Evolutionary conservation across 1,140 invertebrate species (phyloP), one percentile per base, ranked within the genome.

Genomic region (Scaptodrosophila lebanonensis): DNA sequence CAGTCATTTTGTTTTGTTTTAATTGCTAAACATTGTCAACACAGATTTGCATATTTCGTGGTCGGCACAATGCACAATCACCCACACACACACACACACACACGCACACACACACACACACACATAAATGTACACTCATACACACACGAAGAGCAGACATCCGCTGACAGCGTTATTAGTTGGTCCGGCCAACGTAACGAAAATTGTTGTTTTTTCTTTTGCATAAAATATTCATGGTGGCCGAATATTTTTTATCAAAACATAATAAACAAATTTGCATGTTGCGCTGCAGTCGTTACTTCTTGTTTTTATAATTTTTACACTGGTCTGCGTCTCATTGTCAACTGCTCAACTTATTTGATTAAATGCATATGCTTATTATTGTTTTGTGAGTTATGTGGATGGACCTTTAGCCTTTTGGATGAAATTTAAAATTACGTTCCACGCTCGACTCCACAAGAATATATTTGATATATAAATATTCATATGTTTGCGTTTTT

Each of bases 211-310:
- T 18, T 36, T 63, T 63, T 50, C 49, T 44, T 69, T 66, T 56
- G 64, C 50, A 75, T 68, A 70, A 69, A 56, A 75, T 75, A 76
- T 75, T 75, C 70, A 75, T 70, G 66, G 50, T 69, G 50, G 40
- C 42, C 29, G 70, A 70, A 70, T 76, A 61, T 62, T 33, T 27
- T 72, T 75, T 76, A 71, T 76, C 66, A 75, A 66, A 76, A 66
- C 71, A 77, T 77, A 77, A 76, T 76, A 77, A 76, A 76, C 66
- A 76, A 76, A 76, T 76, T 76, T 76, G 57, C 71, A 76, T 76
- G 75, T 60, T 22, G 45, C n/a, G 44, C 4, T 22, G 12, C 12
- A 56, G 32, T 29, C 27, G 2, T 45, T 43, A 17, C 36, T 32
- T 58, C 42, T 42, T 13, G 33, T 40, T 5, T 8, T 22, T 18